Conservation (phyloP, 1,140 invertebrate genomes). For the Drosophila gunungcola region DNA sequence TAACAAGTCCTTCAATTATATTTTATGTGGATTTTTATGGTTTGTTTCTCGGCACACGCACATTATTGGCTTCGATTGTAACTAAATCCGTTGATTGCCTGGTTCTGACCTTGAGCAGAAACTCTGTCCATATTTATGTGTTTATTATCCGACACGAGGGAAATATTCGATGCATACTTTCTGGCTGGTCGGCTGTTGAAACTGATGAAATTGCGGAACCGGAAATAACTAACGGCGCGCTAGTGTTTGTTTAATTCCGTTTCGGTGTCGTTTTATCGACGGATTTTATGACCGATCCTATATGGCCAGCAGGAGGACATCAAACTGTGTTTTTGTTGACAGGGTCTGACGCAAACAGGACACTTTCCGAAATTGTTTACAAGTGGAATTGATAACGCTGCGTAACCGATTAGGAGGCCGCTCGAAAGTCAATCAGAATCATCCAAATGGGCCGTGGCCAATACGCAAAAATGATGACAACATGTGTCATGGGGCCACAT, state of each 20-base stretch:
- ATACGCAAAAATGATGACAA: conserved; percentile 63
- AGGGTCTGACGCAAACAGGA: conserved; percentile 61
- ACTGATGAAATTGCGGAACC: conserved; percentile 56
- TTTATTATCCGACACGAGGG: conserved; percentile 61
- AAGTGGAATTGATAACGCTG: conserved; percentile 62
- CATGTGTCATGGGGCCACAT: conserved; percentile 33
- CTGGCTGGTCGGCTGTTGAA: not conserved
- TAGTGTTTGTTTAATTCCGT: conserved; percentile 72
- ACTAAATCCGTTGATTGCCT: conserved; percentile 34
- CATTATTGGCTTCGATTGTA: conserved; percentile 34
- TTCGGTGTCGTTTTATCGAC: conserved; percentile 53
- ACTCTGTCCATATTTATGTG: conserved; percentile 46
- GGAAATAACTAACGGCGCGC: conserved; percentile 61
- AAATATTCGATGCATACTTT: conserved; percentile 41
- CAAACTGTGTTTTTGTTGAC: conserved; percentile 47
- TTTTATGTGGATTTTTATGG: conserved; percentile 42
- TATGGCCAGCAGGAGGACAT: conserved; percentile 37
- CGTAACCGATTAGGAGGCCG: conserved; percentile 55
- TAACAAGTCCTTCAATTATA: conserved; percentile 37
- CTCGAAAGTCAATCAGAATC: conserved; percentile 72
- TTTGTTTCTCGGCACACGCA: conserved; percentile 17
- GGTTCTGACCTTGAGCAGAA: conserved; percentile 30
- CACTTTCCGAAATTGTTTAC: conserved; percentile 65
- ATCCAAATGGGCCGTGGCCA: conserved; percentile 53
- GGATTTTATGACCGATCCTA: conserved; percentile 46